Evolutionary conservation across 2,888 invertebrate genomes (phyloP).

Genomic region (Pandemis corylana): DNA sequence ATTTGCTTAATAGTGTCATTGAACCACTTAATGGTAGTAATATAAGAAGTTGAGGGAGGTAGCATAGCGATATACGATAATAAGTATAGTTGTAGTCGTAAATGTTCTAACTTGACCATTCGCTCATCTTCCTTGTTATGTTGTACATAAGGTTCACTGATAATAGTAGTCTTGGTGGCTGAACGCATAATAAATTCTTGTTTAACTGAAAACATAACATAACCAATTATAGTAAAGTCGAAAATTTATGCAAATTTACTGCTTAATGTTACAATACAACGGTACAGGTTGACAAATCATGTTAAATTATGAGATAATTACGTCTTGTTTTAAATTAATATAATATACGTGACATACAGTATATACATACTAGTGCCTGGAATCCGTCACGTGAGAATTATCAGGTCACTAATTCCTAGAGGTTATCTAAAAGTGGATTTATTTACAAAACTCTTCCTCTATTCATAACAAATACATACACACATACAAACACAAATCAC

Average conservation of each 20-base stretch:
- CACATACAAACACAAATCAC: no score
- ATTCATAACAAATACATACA: no score
- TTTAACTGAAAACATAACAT: background rate
- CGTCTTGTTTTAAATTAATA: background rate
- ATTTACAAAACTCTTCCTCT: no score
- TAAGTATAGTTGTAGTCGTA: background rate
- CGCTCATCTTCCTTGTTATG: background rate
- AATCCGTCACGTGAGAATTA: no score
- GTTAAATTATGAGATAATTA: background rate
- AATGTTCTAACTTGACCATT: background rate
- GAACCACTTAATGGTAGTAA: background rate
- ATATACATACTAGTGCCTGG: background rate
- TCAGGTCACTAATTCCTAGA: no score
- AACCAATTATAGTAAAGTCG: background rate
- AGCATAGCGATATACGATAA: background rate
- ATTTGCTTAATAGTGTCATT: conserved; percentile 2
- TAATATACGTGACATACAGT: background rate
- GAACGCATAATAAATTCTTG: background rate
- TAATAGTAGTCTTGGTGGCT: background rate
- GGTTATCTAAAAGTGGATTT: no score
- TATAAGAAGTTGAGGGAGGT: background rate
- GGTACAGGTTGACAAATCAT: background rate
- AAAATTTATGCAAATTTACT: background rate
- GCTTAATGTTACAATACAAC: background rate
- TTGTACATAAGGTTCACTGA: background rate